Conservation (phyloP, 2,888 invertebrate species). For the Tipula vernalis region DNA sequence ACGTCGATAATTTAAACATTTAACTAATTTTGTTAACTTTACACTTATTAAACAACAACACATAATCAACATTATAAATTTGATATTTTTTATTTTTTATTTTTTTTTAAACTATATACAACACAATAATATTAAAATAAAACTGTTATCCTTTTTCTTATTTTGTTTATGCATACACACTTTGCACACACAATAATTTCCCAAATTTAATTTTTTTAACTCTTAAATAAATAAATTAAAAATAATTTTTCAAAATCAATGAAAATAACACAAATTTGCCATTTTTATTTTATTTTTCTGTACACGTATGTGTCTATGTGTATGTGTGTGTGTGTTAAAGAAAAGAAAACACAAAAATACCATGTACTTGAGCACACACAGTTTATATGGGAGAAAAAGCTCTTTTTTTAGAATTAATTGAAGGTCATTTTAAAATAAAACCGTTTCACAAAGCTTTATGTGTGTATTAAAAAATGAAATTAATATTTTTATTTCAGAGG, state of each 20-base stretch:
- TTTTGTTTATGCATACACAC: neutral
- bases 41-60: conserved; percentile 1
- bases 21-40: conserved; percentile 5
- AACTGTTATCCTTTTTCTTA: neutral
- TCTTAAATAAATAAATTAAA: neutral
- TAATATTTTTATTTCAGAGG: too few species aligned
- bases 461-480: neutral
- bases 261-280: conserved; percentile 7
- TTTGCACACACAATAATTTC: neutral
- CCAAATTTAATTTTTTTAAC: neutral
- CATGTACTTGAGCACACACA: neutral
- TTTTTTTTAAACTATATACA: neutral
- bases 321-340: neutral
- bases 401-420: conserved; percentile 6
- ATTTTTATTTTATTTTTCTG: neutral
- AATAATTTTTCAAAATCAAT: neutral
- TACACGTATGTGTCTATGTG: neutral
- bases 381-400: neutral
- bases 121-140: neutral
- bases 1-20: conserved; percentile 6
- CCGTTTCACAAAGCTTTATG: neutral
- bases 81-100: neutral
- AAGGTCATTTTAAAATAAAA: conserved; percentile 9
- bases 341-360: conserved; percentile 6
- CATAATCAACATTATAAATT: conserved; percentile 8